Evolutionary conservation across 1,140 invertebrate species (phyloP).

Genomic region (Ditylenchus dipsaci): DNA sequence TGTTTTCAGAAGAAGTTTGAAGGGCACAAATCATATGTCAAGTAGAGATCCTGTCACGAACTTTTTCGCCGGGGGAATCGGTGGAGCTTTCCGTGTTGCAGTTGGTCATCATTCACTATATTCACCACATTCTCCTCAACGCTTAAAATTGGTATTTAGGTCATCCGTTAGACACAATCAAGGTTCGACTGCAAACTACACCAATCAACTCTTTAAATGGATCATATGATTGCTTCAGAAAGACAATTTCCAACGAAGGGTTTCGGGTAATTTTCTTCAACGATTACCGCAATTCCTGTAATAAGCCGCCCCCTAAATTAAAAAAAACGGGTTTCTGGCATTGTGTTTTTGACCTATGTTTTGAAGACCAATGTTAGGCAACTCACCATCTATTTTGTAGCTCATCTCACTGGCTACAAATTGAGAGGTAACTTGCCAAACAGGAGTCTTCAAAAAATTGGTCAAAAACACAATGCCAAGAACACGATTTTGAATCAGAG

Average conservation of each 20-base stretch:
- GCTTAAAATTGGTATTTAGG: conserved; percentile 67
- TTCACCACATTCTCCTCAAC: conserved; percentile 1
- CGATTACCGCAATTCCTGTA: too few relatives aligned
- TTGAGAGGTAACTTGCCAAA: too few relatives aligned
- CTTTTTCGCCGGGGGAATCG: conserved; percentile 90
- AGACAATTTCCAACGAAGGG: conserved; percentile 80
- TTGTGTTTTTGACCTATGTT: too few relatives aligned
- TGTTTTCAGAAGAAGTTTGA: too few relatives aligned
- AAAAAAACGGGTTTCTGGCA: too few relatives aligned
- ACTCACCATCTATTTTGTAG: too few relatives aligned
- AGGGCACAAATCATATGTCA: conserved; percentile 19
- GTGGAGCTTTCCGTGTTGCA: conserved; percentile 83
- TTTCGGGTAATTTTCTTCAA: conserved; percentile 34
- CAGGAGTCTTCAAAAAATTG: too few relatives aligned
- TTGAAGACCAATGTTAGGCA: too few relatives aligned
- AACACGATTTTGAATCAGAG: too few relatives aligned
- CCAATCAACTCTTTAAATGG: conserved; percentile 70
- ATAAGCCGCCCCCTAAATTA: too few relatives aligned
- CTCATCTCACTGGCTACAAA: too few relatives aligned
- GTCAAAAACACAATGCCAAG: too few relatives aligned
- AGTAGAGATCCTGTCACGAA: conserved; percentile 76
- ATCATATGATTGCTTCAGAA: conserved; percentile 87
- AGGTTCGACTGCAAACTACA: conserved; percentile 82
- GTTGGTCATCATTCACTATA: neutral
- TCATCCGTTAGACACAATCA: conserved; percentile 80